Percentiles rank a stretch among this genome's conserved stretches.
phyloP scores from a whole-genome alignment of 2,888 invertebrate species.

The Ormyrus rosae region DNA sequence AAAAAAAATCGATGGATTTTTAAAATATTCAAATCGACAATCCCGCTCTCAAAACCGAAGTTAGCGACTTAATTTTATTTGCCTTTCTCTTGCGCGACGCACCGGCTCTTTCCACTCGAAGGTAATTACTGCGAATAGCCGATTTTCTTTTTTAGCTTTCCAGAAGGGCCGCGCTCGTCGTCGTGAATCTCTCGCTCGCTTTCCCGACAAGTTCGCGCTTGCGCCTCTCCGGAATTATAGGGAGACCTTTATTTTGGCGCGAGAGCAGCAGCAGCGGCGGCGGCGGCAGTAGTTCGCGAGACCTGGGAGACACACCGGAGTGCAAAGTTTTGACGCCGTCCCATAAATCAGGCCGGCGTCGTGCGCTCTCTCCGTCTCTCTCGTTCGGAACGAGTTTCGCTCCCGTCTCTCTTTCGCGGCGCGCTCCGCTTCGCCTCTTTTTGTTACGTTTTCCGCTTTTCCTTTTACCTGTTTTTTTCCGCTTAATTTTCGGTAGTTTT shows the following conservation, averaged over 20 bases:
- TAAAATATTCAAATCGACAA: too few species aligned
- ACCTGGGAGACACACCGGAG: constrained; percentile 67
- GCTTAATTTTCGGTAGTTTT: too few species aligned
- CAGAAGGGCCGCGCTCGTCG: too few species aligned
- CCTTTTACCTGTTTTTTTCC: not conserved
- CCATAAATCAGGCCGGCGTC: constrained; percentile 70
- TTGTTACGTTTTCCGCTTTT: not conserved
- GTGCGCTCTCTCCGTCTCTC: constrained; percentile 22
- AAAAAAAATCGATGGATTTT: too few species aligned
- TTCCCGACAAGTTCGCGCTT: constrained; percentile 15
- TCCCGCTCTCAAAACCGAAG: too few species aligned
- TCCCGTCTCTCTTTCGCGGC: not conserved
- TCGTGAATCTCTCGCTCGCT: not conserved
- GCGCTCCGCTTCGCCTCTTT: constrained; percentile 26
- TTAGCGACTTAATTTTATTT: too few species aligned
- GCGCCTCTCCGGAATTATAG: constrained; percentile 64
- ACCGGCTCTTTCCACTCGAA: too few species aligned
- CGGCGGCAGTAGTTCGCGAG: constrained; percentile 58
- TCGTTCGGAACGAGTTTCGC: constrained; percentile 43
- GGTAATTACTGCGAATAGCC: too few species aligned
- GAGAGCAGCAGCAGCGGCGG: constrained; percentile 27
- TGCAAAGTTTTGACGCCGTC: constrained; percentile 73
- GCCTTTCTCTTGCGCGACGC: too few species aligned
- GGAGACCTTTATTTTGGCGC: constrained; percentile 65
- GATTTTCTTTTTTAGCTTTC: too few species aligned